Percentiles rank a stretch among this genome's conserved stretches.
These are phyloP conservation scores for Cistogaster globosa DNA, from an alignment of 2,888 invertebrate genomes.

Conservation along the genomic window DNA sequence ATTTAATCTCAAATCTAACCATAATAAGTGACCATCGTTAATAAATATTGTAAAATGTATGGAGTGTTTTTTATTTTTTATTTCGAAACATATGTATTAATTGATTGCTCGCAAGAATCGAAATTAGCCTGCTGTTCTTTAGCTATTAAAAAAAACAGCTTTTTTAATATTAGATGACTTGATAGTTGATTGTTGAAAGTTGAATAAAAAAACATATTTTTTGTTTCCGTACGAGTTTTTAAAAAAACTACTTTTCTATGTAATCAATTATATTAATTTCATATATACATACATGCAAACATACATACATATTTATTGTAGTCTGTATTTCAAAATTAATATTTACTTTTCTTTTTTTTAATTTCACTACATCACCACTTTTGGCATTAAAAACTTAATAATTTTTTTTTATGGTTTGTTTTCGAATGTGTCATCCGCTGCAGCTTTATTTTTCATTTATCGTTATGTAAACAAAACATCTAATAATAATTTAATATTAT, in stretches of 20 bases:
- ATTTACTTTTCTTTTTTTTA: background rate
- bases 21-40: slow-evolving; percentile 18
- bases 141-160: background rate
- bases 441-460: slow-evolving; percentile 30
- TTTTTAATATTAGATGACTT: slow-evolving; percentile 12
- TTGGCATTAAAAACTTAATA: slow-evolving; percentile 38
- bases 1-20: slow-evolving; percentile 10
- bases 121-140: background rate
- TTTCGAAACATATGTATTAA: slow-evolving; percentile 6
- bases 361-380: slow-evolving; percentile 40
- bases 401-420: slow-evolving; percentile 50
- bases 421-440: slow-evolving; percentile 50
- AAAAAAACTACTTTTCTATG: background rate
- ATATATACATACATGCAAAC: background rate
- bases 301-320: background rate
- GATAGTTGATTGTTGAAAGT: slow-evolving; percentile 25
- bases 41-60: slow-evolving; percentile 12
- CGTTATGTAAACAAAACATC: background rate
- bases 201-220: slow-evolving; percentile 3
- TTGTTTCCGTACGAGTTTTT: background rate
- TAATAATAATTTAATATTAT: slow-evolving; percentile 5
- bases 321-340: slow-evolving; percentile 31
- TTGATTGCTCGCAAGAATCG: background rate
- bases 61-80: slow-evolving; percentile 29
- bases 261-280: background rate